Conservation (phyloP, 2,888 invertebrate genomes). For the Brachyopa scutellaris region DNA sequence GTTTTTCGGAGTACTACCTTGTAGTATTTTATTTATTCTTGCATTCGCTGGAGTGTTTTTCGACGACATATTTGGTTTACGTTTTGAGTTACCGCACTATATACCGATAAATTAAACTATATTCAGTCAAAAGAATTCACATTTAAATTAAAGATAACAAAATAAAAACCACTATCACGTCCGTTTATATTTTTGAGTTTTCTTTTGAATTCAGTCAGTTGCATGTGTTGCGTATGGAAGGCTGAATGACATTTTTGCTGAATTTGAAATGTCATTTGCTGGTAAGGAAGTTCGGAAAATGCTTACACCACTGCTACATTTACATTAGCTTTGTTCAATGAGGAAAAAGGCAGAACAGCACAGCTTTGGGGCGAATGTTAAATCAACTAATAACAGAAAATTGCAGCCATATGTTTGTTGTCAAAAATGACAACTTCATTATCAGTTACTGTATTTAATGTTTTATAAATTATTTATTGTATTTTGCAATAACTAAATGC, state of each 20-base stretch:
- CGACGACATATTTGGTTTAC: slow-evolving; percentile 46
- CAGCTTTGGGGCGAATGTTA: too few relatives aligned
- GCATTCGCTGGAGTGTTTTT: slow-evolving; percentile 62
- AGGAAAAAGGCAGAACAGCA: too few relatives aligned
- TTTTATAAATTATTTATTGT: too few relatives aligned
- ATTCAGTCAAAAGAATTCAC: neutral
- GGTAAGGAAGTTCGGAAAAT: slow-evolving; percentile 9
- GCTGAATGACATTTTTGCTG: slow-evolving; percentile 48
- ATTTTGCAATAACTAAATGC: too few relatives aligned
- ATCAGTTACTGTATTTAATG: too few relatives aligned
- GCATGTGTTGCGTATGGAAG: neutral
- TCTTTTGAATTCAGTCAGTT: slow-evolving; percentile 44
- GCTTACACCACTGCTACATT: neutral
- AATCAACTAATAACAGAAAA: too few relatives aligned
- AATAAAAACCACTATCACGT: slow-evolving; percentile 9
- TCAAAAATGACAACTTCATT: too few relatives aligned
- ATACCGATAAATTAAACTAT: neutral
- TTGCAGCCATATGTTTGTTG: too few relatives aligned
- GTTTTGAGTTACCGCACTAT: neutral
- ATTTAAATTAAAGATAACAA: slow-evolving; percentile 4
- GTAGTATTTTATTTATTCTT: slow-evolving; percentile 39
- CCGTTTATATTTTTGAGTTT: slow-evolving; percentile 55
- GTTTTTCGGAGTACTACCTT: slow-evolving; percentile 33
- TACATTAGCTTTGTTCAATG: too few relatives aligned
- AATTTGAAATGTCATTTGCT: neutral